Evolutionary conservation across 2,113 vertebrate species (phyloP).

Genomic region (Lepus timidus): DNA sequence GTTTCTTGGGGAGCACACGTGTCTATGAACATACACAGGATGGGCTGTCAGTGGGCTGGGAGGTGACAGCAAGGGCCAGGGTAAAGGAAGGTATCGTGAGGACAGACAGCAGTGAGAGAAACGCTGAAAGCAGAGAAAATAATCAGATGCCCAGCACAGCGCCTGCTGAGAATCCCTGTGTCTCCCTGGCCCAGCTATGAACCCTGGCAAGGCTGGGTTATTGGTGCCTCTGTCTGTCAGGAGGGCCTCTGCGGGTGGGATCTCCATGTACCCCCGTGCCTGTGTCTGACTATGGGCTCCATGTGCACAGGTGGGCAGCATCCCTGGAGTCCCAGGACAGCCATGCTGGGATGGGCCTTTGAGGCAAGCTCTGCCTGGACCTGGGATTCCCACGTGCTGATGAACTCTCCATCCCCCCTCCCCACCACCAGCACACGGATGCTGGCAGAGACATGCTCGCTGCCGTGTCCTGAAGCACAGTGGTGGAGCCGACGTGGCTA

Average conservation of each 20-base stretch:
- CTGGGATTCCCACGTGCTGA: not conserved
- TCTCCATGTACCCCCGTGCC: not conserved
- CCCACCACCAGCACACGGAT: not conserved
- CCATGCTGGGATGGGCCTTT: fast-evolving
- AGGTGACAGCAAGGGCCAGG: too few relatives aligned
- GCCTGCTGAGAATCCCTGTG: too few relatives aligned
- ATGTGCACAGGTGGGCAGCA: too few relatives aligned
- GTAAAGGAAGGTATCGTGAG: too few relatives aligned
- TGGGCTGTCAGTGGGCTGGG: too few relatives aligned
- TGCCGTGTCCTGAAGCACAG: not conserved
- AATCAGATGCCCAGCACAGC: not conserved
- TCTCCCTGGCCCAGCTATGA: not conserved
- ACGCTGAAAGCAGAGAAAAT: too few relatives aligned
- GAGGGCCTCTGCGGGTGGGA: too few relatives aligned
- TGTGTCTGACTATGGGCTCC: not conserved
- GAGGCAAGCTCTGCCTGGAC: not conserved
- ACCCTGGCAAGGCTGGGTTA: not conserved
- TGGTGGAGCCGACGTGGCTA: not conserved
- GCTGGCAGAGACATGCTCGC: not conserved
- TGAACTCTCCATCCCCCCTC: not conserved
- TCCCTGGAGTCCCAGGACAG: not conserved
- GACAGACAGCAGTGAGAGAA: too few relatives aligned
- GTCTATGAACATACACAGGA: too few relatives aligned
- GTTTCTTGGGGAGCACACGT: too few relatives aligned
- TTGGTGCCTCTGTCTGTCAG: not conserved